Base-by-base conservation (phyloP, 2,113 vertebrate genomes). In the Sturnira hondurensis region DNA sequence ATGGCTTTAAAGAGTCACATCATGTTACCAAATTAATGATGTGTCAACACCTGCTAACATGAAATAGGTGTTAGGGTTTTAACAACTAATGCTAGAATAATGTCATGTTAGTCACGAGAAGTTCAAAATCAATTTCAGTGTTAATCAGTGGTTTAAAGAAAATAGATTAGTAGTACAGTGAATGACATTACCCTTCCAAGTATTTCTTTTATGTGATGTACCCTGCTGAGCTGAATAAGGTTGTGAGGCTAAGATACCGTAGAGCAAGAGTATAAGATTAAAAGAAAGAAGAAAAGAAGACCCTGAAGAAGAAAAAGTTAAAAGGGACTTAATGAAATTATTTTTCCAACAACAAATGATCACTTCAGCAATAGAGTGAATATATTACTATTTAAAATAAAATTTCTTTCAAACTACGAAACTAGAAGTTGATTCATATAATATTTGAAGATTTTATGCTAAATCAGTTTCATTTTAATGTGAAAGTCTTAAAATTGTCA, bases 121-220 rank as follows among this genome's bases (percentile, higher is more conserved):
- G 92, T 92, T 98, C 87, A 97, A 97, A 98, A 98, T 98, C 98
- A 97, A 98, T 98, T 98, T 98, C 97, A 97, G 96, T 98, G 97
- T 95, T 98, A 98, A 98, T 98, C 98, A 98, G 97, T 31, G 84
- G 80, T 97, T 98, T 98, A 98, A 98, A 98, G 95, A 97, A 98
- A 97, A 98, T 96, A 98, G 97, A 98, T 98, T 97, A 98, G 91
- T 65, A 97, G 96, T 95, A 93, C 90, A 95, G 89, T 74, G 94
- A 97, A 98, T 97, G 93, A 43, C 76, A 97, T 98, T 98, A 98
- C 98, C 97, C 97, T 98, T 98, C 97, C 93, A 96, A 97, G 92
- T 31, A 71, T 85, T 96, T 92, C 50, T 85, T 95, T 95, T 96
- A 91, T 91, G 56, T 24, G 85, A 89, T 96, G 71, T 36, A 97